Evolutionary conservation across 1,140 invertebrate species (phyloP).

Genomic region (Pissodes strobi): DNA sequence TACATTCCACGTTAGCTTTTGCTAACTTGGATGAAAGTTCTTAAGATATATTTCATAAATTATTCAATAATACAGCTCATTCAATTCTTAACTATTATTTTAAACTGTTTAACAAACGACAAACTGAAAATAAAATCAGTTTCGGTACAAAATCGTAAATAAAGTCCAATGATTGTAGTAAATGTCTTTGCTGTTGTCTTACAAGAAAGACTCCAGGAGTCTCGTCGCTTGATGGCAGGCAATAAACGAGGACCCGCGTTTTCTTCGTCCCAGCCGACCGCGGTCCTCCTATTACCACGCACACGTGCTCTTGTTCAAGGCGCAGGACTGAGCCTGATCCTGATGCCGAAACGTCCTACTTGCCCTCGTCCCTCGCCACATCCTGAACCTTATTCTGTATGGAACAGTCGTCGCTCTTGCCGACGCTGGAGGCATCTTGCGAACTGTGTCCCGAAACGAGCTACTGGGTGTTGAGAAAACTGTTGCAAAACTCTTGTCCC

Average conservation of each 20-base stretch:
- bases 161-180: neutral
- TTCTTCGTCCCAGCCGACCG: neutral
- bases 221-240: slow-evolving; percentile 1
- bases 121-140: no score
- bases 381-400: neutral
- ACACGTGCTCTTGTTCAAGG: slow-evolving; percentile 1
- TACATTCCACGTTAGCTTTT: no score
- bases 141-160: no score
- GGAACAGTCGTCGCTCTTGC: neutral
- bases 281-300: neutral
- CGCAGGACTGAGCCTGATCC: slow-evolving; percentile 8
- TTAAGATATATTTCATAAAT: no score
- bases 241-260: neutral
- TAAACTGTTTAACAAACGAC: no score
- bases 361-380: neutral
- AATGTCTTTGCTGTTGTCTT: neutral
- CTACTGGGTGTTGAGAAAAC: no score
- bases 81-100: no score
- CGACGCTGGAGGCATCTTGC: no score
- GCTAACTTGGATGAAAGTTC: no score
- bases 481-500: no score
- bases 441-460: no score
- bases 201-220: neutral
- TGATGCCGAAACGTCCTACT: neutral
- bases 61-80: no score